Evolutionary conservation across 2,113 vertebrate species (phyloP).

Genomic region (Pygoscelis adeliae): DNA sequence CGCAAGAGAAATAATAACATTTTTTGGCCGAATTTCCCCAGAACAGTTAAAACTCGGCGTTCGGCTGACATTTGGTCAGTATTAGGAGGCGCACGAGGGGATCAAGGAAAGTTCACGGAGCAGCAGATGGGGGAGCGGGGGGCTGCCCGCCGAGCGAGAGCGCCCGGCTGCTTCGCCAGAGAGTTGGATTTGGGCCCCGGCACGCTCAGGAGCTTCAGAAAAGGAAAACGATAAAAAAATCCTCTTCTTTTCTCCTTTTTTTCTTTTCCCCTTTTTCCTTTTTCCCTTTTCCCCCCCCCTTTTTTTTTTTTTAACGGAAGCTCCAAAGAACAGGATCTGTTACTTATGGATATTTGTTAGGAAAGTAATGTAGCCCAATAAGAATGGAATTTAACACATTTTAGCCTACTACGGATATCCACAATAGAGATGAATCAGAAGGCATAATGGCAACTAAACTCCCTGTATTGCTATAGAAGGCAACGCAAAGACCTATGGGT

Average conservation of each 20-base stretch:
- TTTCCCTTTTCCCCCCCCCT: too few species aligned
- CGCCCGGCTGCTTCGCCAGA: accelerated
- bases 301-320: too few species aligned
- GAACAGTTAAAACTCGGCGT: accelerated
- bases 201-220: too few species aligned
- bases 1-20: not conserved
- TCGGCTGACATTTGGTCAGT: not conserved
- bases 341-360: not conserved
- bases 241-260: too few species aligned
- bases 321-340: not conserved
- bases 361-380: not conserved
- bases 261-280: too few species aligned
- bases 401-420: not conserved
- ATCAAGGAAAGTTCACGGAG: not conserved
- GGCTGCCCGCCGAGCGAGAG: not conserved
- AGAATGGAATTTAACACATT: not conserved
- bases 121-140: not conserved
- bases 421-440: not conserved
- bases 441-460: not conserved
- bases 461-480: not conserved
- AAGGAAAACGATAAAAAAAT: too few species aligned
- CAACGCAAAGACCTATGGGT: accelerated
- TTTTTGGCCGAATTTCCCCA: not conserved
- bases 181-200: too few species aligned
- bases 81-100: not conserved